Conservation (phyloP, 2,113 vertebrate species). For the Eudyptes chrysolophus region DNA sequence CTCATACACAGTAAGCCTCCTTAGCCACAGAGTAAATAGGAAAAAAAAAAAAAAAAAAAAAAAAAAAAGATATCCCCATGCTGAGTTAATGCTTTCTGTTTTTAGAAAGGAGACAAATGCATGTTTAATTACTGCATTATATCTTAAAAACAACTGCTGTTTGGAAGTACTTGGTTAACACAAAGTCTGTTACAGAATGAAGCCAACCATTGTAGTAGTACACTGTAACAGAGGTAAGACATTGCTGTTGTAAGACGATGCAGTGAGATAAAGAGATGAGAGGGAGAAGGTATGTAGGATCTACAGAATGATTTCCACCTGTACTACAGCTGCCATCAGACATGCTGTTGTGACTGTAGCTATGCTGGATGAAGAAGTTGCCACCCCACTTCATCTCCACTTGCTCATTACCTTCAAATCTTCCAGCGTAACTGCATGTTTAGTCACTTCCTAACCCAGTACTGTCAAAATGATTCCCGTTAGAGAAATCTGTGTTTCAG, state of each 20-base stretch:
- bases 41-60: not conserved
- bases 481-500: constrained; percentile 64
- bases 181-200: not conserved
- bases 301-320: not conserved
- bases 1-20: not conserved
- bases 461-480: constrained; percentile 66
- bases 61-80: not conserved
- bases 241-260: not conserved
- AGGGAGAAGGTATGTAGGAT: not conserved
- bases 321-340: not conserved
- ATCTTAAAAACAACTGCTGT: not conserved
- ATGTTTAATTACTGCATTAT: not conserved
- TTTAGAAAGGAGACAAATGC: not conserved
- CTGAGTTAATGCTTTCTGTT: not conserved
- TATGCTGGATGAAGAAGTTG: not conserved
- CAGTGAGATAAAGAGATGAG: not conserved
- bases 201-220: not conserved
- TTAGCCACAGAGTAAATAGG: not conserved
- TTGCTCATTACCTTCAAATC: constrained; percentile 60
- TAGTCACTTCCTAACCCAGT: constrained; percentile 69
- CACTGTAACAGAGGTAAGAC: not conserved
- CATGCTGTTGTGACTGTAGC: not conserved
- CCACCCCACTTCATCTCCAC: constrained; percentile 38
- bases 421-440: constrained; percentile 43
- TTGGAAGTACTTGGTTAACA: not conserved